Conservation (phyloP, 2,888 invertebrate species). For the Drosophila seclusa region DNA sequence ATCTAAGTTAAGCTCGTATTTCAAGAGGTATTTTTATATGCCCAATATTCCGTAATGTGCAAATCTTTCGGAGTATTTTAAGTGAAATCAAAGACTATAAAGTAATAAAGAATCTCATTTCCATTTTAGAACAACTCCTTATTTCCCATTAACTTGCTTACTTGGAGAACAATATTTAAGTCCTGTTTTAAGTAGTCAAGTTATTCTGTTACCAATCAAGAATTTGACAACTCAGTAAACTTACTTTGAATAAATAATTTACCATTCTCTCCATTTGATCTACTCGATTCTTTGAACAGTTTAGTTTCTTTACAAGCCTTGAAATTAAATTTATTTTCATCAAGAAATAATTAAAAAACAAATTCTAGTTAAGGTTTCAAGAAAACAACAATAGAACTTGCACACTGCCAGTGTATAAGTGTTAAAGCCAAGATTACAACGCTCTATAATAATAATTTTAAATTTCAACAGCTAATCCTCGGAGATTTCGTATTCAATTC, state of each 20-base stretch:
- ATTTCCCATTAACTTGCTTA: neutral
- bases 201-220: neutral
- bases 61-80: neutral
- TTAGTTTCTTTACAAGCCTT: neutral
- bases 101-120: neutral
- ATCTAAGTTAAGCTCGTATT: neutral
- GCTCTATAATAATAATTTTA: slow-evolving; percentile 59
- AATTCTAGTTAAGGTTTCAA: neutral
- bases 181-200: neutral
- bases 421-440: slow-evolving; percentile 23
- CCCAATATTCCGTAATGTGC: neutral
- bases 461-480: slow-evolving; percentile 67
- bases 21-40: neutral
- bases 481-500: slow-evolving; percentile 75
- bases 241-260: fast-evolving
- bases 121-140: no score
- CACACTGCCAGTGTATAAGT: neutral
- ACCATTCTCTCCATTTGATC: neutral
- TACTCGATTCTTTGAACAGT: neutral
- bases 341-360: no score
- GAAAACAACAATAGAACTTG: neutral
- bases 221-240: neutral
- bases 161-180: neutral
- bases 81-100: neutral
- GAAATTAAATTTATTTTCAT: neutral